These are phyloP conservation scores for Hoplostethus atlanticus DNA, from an alignment of 2,797 vertebrate species.

Conservation along the genomic window DNA sequence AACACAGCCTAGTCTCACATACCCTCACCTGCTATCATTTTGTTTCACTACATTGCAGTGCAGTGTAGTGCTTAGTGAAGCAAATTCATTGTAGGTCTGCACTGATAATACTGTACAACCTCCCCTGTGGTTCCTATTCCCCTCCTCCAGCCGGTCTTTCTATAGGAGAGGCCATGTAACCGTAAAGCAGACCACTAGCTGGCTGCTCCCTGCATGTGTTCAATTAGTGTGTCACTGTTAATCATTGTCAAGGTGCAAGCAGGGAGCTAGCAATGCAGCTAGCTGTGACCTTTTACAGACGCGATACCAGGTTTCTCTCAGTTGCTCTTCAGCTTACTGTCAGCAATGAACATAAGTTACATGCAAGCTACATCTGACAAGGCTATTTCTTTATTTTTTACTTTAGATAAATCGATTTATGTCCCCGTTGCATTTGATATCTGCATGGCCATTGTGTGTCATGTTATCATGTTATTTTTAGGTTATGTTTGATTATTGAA, in stretches of 20 bases:
- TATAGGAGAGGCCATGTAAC: slow-evolving; percentile 42
- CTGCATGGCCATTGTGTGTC: neutral
- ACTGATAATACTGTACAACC: slow-evolving; percentile 14
- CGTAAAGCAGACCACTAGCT: slow-evolving; percentile 45
- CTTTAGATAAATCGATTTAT: slow-evolving; percentile 10
- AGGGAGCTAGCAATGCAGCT: slow-evolving; percentile 28
- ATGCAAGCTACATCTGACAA: slow-evolving; percentile 2
- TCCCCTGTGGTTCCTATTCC: slow-evolving; percentile 1
- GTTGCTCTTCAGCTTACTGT: slow-evolving; percentile 6
- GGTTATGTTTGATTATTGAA: too few relatives aligned
- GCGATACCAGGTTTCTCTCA: slow-evolving; percentile 12
- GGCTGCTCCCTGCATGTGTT: slow-evolving; percentile 62
- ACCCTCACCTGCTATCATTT: neutral
- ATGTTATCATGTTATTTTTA: neutral
- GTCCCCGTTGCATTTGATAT: slow-evolving; percentile 1
- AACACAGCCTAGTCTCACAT: neutral
- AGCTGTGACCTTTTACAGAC: slow-evolving; percentile 49
- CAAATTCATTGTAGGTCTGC: neutral
- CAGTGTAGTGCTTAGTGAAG: neutral
- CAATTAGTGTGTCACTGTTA: slow-evolving; percentile 66
- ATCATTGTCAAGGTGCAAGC: slow-evolving; percentile 58
- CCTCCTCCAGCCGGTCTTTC: slow-evolving; percentile 37
- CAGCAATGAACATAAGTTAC: slow-evolving; percentile 4
- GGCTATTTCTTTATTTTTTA: neutral
- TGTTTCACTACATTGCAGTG: neutral